Evolutionary conservation across 2,888 invertebrate genomes (phyloP), one percentile per base, ranked within the genome.

Genomic region (Oligia latruncula): DNA sequence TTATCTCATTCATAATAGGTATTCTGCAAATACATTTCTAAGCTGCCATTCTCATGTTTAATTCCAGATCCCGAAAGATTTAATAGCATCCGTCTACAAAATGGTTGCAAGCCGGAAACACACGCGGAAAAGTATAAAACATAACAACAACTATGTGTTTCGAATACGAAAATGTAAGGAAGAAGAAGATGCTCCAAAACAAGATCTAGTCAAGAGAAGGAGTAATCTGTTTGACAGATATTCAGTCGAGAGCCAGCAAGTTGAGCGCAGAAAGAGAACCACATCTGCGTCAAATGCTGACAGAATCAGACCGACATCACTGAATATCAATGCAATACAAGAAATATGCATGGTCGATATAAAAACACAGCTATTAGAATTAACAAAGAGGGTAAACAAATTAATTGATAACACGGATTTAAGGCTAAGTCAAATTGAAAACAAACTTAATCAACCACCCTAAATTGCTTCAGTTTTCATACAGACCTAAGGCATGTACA

Each of bases 21-120:
- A 68, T 46, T 49, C 6, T 29, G 20, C 20, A 29, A 68, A 29
- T 49, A 68, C 6, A 17, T 13, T 52, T 80, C 15, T 46, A 46
- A 72, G 17, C 55, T 5, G 1, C 2, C 2, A 1, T 20, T 66
- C 46, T 46, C 0, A 13, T 71, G 11, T 70, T 55, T 68, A 15
- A 60, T 94, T 95, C 49, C 93, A 97, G 95, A 97, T 98, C 88
- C 98, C 98, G 0, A 98, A 98, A 90, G 98, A 98, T 68, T 95
- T 98, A 76, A 98, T 98, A 88, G 96, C 97, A 71, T 98, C 97
- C 64, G 97, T 98, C 71, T 98, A 98, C 93, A 98, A 98, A 90
- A 95, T 98, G 91, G 98, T 98, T 0, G 98, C 97, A 0, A 98
- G 98, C 86, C 97, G 97, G 20, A 98, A 98, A 89, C 97, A 97